Evolutionary conservation across 2,888 invertebrate genomes (phyloP), one percentile per base, ranked within the genome.

Genomic region (Endotricha flammealis): DNA sequence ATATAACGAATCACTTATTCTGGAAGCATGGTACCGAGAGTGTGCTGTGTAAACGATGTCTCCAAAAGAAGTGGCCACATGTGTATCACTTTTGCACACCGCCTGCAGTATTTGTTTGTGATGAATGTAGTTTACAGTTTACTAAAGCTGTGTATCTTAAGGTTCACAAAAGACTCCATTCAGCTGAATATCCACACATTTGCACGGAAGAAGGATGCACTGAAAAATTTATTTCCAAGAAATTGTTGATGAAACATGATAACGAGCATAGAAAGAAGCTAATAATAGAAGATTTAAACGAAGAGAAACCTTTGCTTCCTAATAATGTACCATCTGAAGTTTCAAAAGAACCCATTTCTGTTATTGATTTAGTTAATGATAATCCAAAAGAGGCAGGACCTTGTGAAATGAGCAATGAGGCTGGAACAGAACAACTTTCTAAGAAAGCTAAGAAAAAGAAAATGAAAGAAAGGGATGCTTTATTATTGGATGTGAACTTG

Each of bases 1-100:
- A 95, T 61, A 96, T 95, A 40, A 94, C 94, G 9, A 94, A 95
- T 63, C 96, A 96, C 80, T 82, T 96, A 37, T 95, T 95, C 69
- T 96, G 96, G 95, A 96, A 96, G 72, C 96, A 96, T 71, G 95
- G 95, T 12, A 95, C 95, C 1, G 95, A 96, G 64, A 95, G 95
- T 75, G 92, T 94, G 2, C 75, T 92, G 20, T 96, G 96, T 65
- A 95, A 95, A 69, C 91, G 90, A 59, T 96, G 96, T 69, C 74
- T 95, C 33, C 95, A 95, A 61, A 96, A 95, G 64, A 95, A 95
- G 57, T 96, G 96, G 96, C 95, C 95, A 0, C 95, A 96, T 72
- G 93, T 95, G 4, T 96, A 95, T 79, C 96, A 96, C 67, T 96
- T 96, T 61, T 96, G 96, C 67, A 90, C 93, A 46, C 95, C 95